phyloP scores from a whole-genome alignment of 2,113 vertebrate genomes.

The Pelusios castaneus region DNA sequence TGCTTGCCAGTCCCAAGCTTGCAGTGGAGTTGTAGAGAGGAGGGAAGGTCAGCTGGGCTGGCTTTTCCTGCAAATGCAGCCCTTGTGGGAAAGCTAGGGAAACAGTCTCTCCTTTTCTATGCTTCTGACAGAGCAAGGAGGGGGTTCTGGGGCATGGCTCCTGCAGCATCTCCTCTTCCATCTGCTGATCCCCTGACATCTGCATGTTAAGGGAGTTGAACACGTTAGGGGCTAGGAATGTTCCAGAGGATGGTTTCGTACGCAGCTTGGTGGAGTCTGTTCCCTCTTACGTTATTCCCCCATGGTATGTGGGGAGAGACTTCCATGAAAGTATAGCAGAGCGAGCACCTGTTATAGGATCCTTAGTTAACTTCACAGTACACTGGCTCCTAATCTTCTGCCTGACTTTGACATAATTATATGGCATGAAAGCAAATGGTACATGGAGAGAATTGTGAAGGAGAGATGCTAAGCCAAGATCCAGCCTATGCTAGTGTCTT shows the following conservation, averaged over 20 bases:
- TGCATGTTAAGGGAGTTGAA: neutral
- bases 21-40: neutral
- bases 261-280: neutral
- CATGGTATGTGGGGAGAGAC: no score
- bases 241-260: neutral
- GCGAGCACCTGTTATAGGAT: neutral
- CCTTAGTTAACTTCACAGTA: neutral
- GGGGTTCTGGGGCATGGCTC: neutral
- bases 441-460: neutral
- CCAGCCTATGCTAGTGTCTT: neutral
- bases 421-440: neutral
- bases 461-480: slow-evolving; percentile 35
- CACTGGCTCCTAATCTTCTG: neutral
- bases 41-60: neutral
- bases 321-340: neutral
- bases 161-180: neutral
- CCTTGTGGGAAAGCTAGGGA: neutral
- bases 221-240: neutral
- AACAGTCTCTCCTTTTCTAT: neutral
- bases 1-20: no score
- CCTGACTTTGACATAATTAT: neutral
- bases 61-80: neutral
- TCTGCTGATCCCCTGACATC: neutral
- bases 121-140: neutral
- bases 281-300: neutral